A percentile compares a stretch with the other conserved stretches of the same genome.
Conservation (phyloP, 2,113 vertebrate genomes). For the Sinocyclocheilus rhinocerous region DNA sequence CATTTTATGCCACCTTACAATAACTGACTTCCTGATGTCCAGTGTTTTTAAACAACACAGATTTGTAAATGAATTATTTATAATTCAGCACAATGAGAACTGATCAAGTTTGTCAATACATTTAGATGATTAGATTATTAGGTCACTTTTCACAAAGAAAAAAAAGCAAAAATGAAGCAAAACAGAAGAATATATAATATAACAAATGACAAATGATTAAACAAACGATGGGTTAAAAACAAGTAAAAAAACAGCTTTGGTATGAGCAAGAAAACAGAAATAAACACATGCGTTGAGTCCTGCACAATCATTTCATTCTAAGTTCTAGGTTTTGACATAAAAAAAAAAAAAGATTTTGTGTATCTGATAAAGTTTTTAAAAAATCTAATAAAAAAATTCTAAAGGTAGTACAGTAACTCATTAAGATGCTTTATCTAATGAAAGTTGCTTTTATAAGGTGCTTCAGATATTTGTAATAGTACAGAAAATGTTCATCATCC, state of each 20-base stretch:
- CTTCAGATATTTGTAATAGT: not conserved
- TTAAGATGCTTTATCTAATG: not conserved
- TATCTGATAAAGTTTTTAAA: not conserved
- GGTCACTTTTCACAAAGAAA: not conserved
- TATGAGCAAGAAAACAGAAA: slow-evolving; percentile 3
- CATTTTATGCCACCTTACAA: not conserved
- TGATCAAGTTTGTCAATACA: not conserved
- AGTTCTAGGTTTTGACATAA: not conserved
- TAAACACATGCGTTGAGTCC: not conserved
- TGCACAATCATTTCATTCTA: not conserved
- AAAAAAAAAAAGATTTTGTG: not conserved
- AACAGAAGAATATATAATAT: not conserved
- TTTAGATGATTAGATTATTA: not conserved
- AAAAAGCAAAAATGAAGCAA: slow-evolving; percentile 23
- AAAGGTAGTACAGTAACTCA: not conserved
- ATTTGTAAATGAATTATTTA: not conserved
- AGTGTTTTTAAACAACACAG: not conserved
- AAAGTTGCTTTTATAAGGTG: not conserved
- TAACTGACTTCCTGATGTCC: not conserved
- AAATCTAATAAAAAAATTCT: not conserved
- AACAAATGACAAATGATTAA: slow-evolving; percentile 47
- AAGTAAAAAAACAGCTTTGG: slow-evolving; percentile 36
- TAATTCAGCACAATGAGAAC: slow-evolving; percentile 7
- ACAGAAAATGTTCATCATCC: not conserved
- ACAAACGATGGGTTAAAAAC: slow-evolving; percentile 35